Evolutionary conservation across 1,140 invertebrate species (phyloP), one percentile per base, ranked within the genome.

Genomic region (Wasmannia auropunctata): DNA sequence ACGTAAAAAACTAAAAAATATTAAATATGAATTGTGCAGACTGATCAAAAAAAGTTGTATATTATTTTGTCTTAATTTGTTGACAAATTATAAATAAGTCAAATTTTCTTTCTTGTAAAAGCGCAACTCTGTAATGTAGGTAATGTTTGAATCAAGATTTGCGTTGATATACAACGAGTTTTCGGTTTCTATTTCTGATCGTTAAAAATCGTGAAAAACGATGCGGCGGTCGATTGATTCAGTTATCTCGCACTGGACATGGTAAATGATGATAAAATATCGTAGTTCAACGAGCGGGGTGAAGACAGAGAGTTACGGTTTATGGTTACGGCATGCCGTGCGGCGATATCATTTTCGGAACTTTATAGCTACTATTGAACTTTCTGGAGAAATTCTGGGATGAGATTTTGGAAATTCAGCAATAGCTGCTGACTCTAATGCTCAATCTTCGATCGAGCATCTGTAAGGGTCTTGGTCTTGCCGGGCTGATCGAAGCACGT

Each of bases 311-410:
- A 69, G 77, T 40, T 69, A 46, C 46, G 34, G n/a, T 81, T 69
- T 81, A 80, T 43, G 62, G 62, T 80, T 80, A 81, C 37, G 19
- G 34, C 49, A 70, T 43, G 34, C 34, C 46, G 34, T 40, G 65
- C 49, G 16, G 22, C 62, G 46, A 58, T 34, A n/a, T 69, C 37
- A 51, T 70, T 46, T 74, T 14, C 37, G 28, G 40, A 22, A 70
- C 28, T 70, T 81, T 72, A 83, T 70, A 25, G 22, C 10, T 34
- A 74, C 1, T 58, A 83, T 83, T n/a, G 51, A 31, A 58, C 25
- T 83, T 58, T 83, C 28, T 14, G 25, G 14, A 60, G 28, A 16
- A 43, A 74, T n/a, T n/a, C n/a, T n/a, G n/a, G n/a, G n/a, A 22
- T 2, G 19, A 10, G 28, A 43, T 83, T 74, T 70, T 43, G 49